phyloP scores from a whole-genome alignment of 2,797 vertebrate genomes.

The Mallotus villosus region DNA sequence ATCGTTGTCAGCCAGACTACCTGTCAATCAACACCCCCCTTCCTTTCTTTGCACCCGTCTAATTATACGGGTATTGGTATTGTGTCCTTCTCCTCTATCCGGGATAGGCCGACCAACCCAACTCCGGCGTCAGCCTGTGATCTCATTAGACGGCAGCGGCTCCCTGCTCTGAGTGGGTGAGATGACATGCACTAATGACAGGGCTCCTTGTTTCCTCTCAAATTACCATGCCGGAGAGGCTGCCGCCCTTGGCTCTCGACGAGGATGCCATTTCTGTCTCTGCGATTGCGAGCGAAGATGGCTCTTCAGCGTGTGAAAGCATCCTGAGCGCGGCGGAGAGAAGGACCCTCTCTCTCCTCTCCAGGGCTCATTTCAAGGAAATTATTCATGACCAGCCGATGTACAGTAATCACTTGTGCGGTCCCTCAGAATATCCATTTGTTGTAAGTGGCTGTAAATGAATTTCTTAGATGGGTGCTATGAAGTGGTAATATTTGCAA shows the following conservation, averaged over 20 bases:
- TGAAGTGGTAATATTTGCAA: conserved; percentile 49
- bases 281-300: conserved; percentile 22
- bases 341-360: not conserved
- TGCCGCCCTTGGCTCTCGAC: not conserved
- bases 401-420: conserved; percentile 51
- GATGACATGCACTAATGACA: conserved; percentile 48
- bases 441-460: conserved; percentile 51
- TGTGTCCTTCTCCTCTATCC: not conserved
- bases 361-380: conserved; percentile 42
- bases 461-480: conserved; percentile 44
- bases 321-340: conserved; percentile 21
- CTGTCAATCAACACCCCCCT: not conserved
- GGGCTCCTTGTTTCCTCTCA: conserved; percentile 36
- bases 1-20: not conserved
- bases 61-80: conserved; percentile 32
- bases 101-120: conserved; percentile 15
- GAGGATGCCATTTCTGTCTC: conserved; percentile 28
- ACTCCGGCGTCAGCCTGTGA: conserved; percentile 41
- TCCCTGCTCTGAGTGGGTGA: conserved; percentile 20
- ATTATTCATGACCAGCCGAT: conserved; percentile 50
- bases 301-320: conserved; percentile 32
- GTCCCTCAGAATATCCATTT: conserved; percentile 52
- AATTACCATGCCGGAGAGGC: conserved; percentile 49
- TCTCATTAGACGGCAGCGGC: conserved; percentile 39
- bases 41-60: not conserved